Conservation (phyloP, 2,888 invertebrate genomes). For the Creontiades dilutus region DNA sequence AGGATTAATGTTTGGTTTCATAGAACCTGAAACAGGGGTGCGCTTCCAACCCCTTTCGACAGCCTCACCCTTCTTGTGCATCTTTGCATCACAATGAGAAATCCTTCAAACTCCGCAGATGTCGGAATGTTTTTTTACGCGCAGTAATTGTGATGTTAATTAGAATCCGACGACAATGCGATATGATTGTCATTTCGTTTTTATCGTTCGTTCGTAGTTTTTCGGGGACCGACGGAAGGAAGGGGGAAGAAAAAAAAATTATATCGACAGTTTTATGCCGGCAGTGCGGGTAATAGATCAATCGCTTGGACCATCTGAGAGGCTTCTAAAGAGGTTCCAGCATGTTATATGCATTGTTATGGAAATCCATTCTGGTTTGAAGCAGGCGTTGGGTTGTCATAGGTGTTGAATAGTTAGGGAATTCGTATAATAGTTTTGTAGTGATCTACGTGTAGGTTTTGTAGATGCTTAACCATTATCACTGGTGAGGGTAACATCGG, state of each 20-base stretch:
- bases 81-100: conserved; percentile 14
- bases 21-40: conserved; percentile 39
- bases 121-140: conserved; percentile 34
- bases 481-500: too few species aligned
- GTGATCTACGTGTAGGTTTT: neutral
- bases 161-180: conserved; percentile 27
- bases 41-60: neutral
- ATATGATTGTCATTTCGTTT: conserved; percentile 42
- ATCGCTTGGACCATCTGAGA: neutral
- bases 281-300: conserved; percentile 36
- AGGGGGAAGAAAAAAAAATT: neutral
- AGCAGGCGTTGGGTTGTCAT: neutral
- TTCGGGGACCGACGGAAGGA: conserved; percentile 10
- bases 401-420: neutral
- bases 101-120: conserved; percentile 4
- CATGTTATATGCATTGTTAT: neutral
- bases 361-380: neutral
- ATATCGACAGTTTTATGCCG: conserved; percentile 29
- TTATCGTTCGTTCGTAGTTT: neutral
- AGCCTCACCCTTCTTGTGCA: neutral
- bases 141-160: conserved; percentile 28
- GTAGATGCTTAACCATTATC: neutral
- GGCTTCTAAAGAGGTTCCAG: neutral
- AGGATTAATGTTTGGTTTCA: conserved; percentile 39
- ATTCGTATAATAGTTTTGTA: neutral